Evolutionary conservation across 2,113 vertebrate genomes (phyloP).

Genomic region (Apteryx owenii): DNA sequence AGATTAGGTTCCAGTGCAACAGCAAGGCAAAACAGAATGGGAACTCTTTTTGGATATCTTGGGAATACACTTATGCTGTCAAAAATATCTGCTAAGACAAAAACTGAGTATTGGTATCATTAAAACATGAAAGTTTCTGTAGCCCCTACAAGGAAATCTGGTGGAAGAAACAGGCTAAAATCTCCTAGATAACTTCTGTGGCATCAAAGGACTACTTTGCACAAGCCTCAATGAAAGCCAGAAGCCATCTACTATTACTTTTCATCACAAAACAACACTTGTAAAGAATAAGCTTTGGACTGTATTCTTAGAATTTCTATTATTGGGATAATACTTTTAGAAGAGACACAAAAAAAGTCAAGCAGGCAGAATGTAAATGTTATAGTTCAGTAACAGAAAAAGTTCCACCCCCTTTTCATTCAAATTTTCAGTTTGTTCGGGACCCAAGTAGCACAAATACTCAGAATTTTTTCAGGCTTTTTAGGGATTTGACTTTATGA

Average conservation of each 20-base stretch:
- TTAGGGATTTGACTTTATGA: neutral
- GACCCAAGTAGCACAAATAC: fast-evolving
- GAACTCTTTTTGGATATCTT: neutral
- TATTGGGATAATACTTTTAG: neutral
- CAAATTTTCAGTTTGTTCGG: neutral
- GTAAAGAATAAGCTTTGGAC: neutral
- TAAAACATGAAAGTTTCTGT: neutral
- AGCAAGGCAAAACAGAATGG: neutral
- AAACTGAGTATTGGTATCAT: neutral
- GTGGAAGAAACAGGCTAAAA: neutral
- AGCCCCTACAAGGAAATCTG: neutral
- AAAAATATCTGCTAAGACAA: neutral
- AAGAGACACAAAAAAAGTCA: neutral
- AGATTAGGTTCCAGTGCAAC: neutral
- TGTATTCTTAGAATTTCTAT: neutral
- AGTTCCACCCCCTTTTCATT: neutral
- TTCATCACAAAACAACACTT: neutral
- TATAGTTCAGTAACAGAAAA: neutral
- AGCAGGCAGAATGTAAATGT: fast-evolving
- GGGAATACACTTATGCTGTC: neutral
- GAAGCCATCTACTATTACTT: neutral
- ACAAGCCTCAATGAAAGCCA: neutral
- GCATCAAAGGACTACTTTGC: neutral
- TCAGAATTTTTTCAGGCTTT: neutral
- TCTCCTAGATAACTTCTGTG: neutral